These are phyloP conservation scores for Forpus xanthops DNA, from an alignment of 2,797 vertebrate species.

Conservation along the genomic window DNA sequence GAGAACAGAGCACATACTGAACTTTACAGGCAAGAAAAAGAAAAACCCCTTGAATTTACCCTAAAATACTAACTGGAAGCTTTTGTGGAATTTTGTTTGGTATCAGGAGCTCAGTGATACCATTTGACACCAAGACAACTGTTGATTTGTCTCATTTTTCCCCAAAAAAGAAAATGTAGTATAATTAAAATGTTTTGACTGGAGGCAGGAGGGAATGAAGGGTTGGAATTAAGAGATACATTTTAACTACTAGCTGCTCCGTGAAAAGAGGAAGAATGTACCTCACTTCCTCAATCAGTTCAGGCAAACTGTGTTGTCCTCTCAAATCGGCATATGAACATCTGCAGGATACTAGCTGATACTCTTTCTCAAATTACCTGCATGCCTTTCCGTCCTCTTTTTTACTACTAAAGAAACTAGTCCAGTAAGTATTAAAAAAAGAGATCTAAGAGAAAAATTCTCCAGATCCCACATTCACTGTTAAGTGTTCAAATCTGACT, in stretches of 20 bases:
- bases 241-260: neutral
- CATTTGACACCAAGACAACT: neutral
- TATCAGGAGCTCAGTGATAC: neutral
- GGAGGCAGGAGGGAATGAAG: neutral
- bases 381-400: neutral
- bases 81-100: neutral
- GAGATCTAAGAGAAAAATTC: neutral
- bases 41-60: neutral
- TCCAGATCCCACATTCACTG: neutral
- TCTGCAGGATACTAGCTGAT: constrained; percentile 5
- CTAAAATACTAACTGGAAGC: neutral
- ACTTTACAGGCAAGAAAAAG: neutral
- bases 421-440: neutral
- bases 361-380: constrained; percentile 10
- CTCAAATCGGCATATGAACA: neutral
- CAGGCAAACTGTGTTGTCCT: constrained; percentile 20
- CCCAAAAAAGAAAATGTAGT: neutral
- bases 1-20: neutral
- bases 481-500: neutral
- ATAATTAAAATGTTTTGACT: neutral
- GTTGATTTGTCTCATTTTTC: neutral
- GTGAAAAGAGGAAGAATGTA: constrained; percentile 11
- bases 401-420: neutral
- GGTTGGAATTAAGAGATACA: neutral
- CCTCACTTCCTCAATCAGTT: neutral